phyloP scores from a whole-genome alignment of 2,888 invertebrate species.

The Plutella xylostella region DNA sequence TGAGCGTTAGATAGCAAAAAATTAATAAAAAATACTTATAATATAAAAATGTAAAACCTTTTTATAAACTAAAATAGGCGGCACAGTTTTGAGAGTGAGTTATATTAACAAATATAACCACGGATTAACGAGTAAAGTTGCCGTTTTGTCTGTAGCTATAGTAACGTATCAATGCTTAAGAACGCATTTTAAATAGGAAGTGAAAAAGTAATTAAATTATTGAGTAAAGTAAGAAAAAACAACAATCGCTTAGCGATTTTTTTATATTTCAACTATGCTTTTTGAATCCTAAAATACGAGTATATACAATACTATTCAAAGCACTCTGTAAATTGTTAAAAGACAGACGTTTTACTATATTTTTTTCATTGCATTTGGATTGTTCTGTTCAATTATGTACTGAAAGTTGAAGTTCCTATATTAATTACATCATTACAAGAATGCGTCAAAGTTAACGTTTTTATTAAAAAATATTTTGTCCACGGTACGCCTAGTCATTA shows the following conservation, averaged over 20 bases:
- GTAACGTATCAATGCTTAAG: slow-evolving; percentile 43
- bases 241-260: slow-evolving; percentile 42
- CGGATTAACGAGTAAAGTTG: background rate
- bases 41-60: slow-evolving; percentile 23
- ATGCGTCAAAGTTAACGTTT: slow-evolving; percentile 28
- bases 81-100: slow-evolving; percentile 1
- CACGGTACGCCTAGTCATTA: slow-evolving; percentile 66
- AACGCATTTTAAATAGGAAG: slow-evolving; percentile 48
- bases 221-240: slow-evolving; percentile 27
- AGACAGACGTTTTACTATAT: slow-evolving; percentile 25
- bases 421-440: slow-evolving; percentile 41
- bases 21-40: slow-evolving; percentile 41
- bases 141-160: slow-evolving; percentile 25
- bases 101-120: background rate
- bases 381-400: slow-evolving; percentile 46
- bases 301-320: too few species aligned
- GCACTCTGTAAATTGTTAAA: slow-evolving; percentile 14
- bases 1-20: slow-evolving; percentile 49
- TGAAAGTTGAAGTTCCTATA: slow-evolving; percentile 62
- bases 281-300: slow-evolving; percentile 28
- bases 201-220: slow-evolving; percentile 29
- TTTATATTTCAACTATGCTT: slow-evolving; percentile 44
- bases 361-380: slow-evolving; percentile 39
- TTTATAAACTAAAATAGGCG: slow-evolving; percentile 23
- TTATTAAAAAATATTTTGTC: slow-evolving; percentile 35